Base-by-base conservation (phyloP, 2,888 invertebrate genomes). In the Gastrophysa polygoni region DNA sequence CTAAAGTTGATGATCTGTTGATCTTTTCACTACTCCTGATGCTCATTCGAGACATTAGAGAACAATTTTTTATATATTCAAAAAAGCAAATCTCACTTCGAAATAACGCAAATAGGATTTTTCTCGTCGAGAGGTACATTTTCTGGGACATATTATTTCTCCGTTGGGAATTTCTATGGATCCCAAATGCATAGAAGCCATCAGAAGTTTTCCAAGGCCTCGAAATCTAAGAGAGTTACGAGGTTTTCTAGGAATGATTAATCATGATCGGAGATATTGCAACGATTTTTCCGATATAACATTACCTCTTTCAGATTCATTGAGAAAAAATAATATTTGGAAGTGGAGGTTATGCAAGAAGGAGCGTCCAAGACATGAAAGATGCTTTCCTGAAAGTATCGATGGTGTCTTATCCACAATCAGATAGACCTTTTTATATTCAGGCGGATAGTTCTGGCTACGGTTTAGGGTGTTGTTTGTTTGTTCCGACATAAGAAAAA, bases 281-380 rank as follows among this genome's bases (percentile, higher is more conserved):
- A 1, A 16, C 11, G 34, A 24, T 2, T 58, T 20, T 50, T 16
- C 58, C 2, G 49, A 50, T 21, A 14, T 58, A 14, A 50, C 24
- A 24, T 38, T 58, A 6, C 58, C 58, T 7, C 29, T 51, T 28
- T 18, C 52, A 11, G 6, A 10, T 18, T 51, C 63, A 10, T 54
- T 68, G 17, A 21, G 38, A 17, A 65, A 67, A 50, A 48, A 52
- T 49, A 43, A 14, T 8, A 18, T 8, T 17, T 64, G 67, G 64
- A 21, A 7, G 4, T 63, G 67, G 67, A 47, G 47, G 11, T n/a
- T n/a, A n/a, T n/a, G n/a, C n/a, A n/a, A n/a, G n/a, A n/a, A n/a
- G n/a, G n/a, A n/a, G n/a, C n/a, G n/a, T n/a, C n/a, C n/a, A n/a
- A 5, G 29, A 14, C n/a, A 34, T 55, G 11, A 64, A 64, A 44